Evolutionary conservation across 2,888 invertebrate species (phyloP), one percentile per base, ranked within the genome.

Genomic region (Synergus japonicus): DNA sequence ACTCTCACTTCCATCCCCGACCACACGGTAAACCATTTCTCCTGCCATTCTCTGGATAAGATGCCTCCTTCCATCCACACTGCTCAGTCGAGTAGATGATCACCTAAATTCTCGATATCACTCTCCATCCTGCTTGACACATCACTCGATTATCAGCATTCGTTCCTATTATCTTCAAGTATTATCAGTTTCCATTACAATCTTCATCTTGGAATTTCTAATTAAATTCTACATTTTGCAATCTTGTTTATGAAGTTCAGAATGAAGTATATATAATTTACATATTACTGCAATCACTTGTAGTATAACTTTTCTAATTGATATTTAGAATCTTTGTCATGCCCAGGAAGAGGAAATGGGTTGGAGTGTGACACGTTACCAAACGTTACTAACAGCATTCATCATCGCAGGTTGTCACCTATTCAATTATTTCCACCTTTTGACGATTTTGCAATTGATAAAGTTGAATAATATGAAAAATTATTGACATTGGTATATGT

Each of bases 31-130:
- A 85, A 85, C 86, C 80, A 83, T 81, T 84, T 78, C 80, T 81
- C 83, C 79, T 83, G 81, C 84, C 85, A 81, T 65, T 79, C 87
- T 83, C 85, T 85, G 86, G 88, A 89, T 89, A 88, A 90, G 88
- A 89, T 85, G 87, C 84, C 86, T 82, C 84, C 82, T 84, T 80
- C 83, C 81, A 83, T 78, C 81, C 82, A 80, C 85, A 80, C 85
- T 80, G 82, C 29, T 69, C 69, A 69, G 9, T 46, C 69, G 15
- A 69, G 69, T 69, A 77, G 76, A 80, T 82, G 77, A 81, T 78
- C 79, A 69, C 69, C 49, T 69, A 69, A 69, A 69, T 69, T 69
- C 46, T 49, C 69, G 46, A 69, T 69, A 69, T 69, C 69, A 49
- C 69, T 69, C 46, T 69, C 29, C 69, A 49, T 29, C 49, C 29